Base-by-base conservation (phyloP, 1,140 invertebrate genomes). In the Pollicipes pollicipes region DNA sequence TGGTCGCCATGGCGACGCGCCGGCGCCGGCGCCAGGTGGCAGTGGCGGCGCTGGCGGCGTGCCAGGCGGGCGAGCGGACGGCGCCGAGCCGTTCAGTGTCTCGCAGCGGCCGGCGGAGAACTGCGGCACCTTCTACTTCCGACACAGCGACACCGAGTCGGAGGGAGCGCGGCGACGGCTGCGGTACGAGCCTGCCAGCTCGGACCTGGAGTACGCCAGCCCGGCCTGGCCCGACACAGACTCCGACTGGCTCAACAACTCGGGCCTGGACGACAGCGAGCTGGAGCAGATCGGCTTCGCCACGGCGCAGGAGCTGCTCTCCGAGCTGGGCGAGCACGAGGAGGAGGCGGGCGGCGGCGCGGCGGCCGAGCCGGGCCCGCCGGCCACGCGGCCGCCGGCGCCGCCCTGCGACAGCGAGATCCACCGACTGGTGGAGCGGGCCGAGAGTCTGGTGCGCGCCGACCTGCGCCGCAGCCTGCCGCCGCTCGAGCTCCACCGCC, bases 61-160 rank as follows among this genome's bases (percentile, higher is more conserved):
- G 8, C 3, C 63, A 21, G 63, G 6, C 63, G 6, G 21, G 24
- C 64, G n/a, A 24, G 28, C 64, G 64, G n/a, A 8, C 64, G 28
- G 10, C 64, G 64, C 24, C 28, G 27, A 66, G 8, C 64, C 3
- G 28, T 66, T 66, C 64, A 28, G 64, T 21, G 27, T n/a, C 10
- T 10, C 27, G n/a, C 64, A 66, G 64, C 31, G 69, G 10, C 26
- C 70, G 13, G 58, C 66, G 3, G 66, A 70, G 8, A 73, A 73
- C 31, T 71, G 70, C 35, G 72, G 30, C 28, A 71, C 70, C 13
- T 73, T 67, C 71, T 71, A 73, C 35, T 73, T 73, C 68, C 30
- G 69, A 8, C 30, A 58, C 45, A 58, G 45, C 17, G 45, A 58
- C 45, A 58, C 45, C 24, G 45, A 58, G 45, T 58, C 45, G 6